A percentile compares a stretch with the other conserved stretches of the same genome.
Conservation (phyloP, 2,113 vertebrate genomes). For the Gorsachius goisagi region DNA sequence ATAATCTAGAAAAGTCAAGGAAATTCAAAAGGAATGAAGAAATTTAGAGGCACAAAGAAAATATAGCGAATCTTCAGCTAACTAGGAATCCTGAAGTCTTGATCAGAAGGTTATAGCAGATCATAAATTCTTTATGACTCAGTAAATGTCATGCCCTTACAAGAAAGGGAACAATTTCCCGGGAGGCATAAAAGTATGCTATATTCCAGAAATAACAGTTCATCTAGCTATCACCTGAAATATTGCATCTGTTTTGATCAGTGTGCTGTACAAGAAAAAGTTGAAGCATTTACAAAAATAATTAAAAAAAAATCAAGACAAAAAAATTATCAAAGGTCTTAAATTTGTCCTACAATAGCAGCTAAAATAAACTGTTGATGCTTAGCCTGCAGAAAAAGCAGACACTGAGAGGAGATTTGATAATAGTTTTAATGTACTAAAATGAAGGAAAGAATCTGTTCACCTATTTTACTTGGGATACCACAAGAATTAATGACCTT, state of each 20-base stretch:
- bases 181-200: neutral
- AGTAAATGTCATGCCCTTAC: neutral
- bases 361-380: neutral
- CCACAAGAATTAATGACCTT: slow-evolving; percentile 7
- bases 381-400: neutral
- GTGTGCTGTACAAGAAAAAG: neutral
- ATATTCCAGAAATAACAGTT: neutral
- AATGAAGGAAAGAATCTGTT: neutral
- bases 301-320: neutral
- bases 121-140: neutral
- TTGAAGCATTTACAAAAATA: neutral
- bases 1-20: neutral
- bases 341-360: neutral
- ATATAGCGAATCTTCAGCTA: neutral
- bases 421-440: neutral
- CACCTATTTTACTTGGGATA: neutral
- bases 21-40: neutral
- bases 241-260: neutral
- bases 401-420: neutral
- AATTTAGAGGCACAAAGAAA: neutral
- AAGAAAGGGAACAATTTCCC: neutral
- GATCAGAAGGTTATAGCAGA: neutral
- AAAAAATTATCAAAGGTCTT: neutral
- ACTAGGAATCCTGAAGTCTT: neutral
- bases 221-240: neutral